A percentile compares a stretch with the other conserved stretches of the same genome.
Conservation (phyloP, 2,113 vertebrate species). For the Orycteropus afer region DNA sequence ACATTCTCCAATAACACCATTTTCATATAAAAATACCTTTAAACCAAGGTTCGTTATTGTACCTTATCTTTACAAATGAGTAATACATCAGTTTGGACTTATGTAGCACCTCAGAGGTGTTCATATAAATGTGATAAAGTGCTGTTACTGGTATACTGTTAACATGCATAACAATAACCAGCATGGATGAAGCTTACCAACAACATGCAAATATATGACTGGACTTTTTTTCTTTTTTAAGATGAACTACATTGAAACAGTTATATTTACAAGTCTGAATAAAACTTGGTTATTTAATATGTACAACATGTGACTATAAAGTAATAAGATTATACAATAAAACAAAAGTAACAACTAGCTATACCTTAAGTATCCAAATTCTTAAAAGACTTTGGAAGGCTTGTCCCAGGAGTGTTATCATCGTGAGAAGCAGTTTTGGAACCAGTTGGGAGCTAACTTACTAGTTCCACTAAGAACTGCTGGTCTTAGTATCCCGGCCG, state of each 20-base stretch:
- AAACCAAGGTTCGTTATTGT: slow-evolving; percentile 74
- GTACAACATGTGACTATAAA: slow-evolving; percentile 74
- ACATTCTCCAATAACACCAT: slow-evolving; percentile 60
- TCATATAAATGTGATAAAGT: slow-evolving; percentile 89
- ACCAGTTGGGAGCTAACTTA: neutral
- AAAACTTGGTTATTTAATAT: slow-evolving; percentile 69
- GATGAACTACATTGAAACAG: slow-evolving; percentile 76
- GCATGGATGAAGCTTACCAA: slow-evolving; percentile 87
- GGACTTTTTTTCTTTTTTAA: slow-evolving; percentile 64
- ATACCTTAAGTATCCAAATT: slow-evolving; percentile 39
- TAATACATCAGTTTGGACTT: slow-evolving; percentile 81
- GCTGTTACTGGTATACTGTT: slow-evolving; percentile 85
- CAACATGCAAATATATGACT: slow-evolving; percentile 87
- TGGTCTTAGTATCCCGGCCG: neutral
- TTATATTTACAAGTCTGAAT: slow-evolving; percentile 84
- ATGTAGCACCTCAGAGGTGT: slow-evolving; percentile 88
- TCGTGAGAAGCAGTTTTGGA: slow-evolving; percentile 33
- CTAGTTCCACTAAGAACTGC: neutral
- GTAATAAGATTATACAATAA: neutral
- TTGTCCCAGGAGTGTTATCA: slow-evolving; percentile 1
- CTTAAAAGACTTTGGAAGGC: slow-evolving; percentile 15
- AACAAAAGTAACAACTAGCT: neutral
- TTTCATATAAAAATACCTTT: slow-evolving; percentile 80
- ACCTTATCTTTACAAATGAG: slow-evolving; percentile 81
- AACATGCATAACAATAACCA: slow-evolving; percentile 88